phyloP scores from a whole-genome alignment of 64 coral and sea anemone genomes.

The Cladopsammia gracilis region DNA sequence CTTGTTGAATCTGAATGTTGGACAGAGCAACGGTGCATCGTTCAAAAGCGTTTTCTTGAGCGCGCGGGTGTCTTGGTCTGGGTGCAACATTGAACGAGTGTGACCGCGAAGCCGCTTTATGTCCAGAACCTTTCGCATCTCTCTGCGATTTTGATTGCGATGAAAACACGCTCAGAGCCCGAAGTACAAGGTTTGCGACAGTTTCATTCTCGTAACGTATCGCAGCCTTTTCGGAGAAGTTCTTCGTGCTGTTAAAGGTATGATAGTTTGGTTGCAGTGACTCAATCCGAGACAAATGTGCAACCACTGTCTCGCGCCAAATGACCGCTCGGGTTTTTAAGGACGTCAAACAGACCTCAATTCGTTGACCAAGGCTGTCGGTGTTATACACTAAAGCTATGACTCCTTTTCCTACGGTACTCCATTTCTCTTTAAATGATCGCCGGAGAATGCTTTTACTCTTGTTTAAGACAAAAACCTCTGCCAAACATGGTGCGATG shows the following conservation, averaged over 20 bases:
- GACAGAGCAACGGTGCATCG: constrained; percentile 39
- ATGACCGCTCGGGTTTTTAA: constrained; percentile 20
- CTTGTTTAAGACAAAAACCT: constrained; percentile 29
- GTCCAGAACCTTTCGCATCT: not conserved
- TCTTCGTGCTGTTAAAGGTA: constrained; percentile 48
- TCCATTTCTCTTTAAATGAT: constrained; percentile 47
- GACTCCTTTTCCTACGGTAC: constrained; percentile 13
- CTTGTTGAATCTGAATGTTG: constrained; percentile 46
- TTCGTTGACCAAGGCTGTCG: constrained; percentile 44
- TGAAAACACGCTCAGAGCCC: constrained; percentile 47
- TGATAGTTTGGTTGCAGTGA: constrained; percentile 34
- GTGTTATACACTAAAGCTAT: constrained; percentile 40
- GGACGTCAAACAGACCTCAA: constrained; percentile 40
- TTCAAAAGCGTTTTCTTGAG: constrained; percentile 37
- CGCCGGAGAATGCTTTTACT: constrained; percentile 31
- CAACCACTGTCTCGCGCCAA: constrained; percentile 36
- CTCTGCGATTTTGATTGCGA: constrained; percentile 28
- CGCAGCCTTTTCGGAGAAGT: constrained; percentile 26
- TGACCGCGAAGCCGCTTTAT: constrained; percentile 42
- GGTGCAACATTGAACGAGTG: constrained; percentile 48
- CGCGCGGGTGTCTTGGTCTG: constrained; percentile 18
- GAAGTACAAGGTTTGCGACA: constrained; percentile 17
- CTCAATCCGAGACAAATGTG: constrained; percentile 25
- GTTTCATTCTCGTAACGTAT: constrained; percentile 45
- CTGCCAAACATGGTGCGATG: constrained; percentile 32